A percentile compares a stretch with the other conserved stretches of the same genome.
phyloP scores from a whole-genome alignment of 2,797 vertebrate species.

The Phataginus tricuspis region DNA sequence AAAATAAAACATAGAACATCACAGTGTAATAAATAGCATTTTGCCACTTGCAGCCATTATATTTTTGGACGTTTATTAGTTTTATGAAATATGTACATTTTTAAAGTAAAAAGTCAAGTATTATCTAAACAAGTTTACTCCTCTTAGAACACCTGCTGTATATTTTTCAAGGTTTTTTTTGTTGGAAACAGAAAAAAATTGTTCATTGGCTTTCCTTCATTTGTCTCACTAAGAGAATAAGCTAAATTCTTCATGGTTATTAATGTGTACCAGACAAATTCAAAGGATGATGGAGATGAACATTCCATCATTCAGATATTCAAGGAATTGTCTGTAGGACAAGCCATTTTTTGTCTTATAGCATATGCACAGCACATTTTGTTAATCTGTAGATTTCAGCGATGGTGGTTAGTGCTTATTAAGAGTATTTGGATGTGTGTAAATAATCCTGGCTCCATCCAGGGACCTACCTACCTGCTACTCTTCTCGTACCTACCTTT shows the following conservation, averaged over 20 bases:
- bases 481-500: background rate
- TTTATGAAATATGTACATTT: constrained; percentile 38
- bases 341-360: background rate
- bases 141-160: background rate
- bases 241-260: background rate
- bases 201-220: background rate
- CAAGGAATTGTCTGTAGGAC: background rate
- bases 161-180: constrained; percentile 27
- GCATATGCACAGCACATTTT: background rate
- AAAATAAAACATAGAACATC: background rate
- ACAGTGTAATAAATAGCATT: background rate
- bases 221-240: background rate
- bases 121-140: constrained; percentile 10
- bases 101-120: background rate
- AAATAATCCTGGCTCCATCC: background rate
- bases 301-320: background rate
- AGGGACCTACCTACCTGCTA: background rate
- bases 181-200: background rate
- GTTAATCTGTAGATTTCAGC: background rate
- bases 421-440: background rate
- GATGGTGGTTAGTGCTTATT: background rate
- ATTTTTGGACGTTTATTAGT: background rate
- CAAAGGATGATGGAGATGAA: background rate
- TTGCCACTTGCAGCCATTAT: background rate
- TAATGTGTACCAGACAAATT: background rate